phyloP scores from a whole-genome alignment of 2,888 invertebrate genomes.

The Glyphotaelius pellucidus region DNA sequence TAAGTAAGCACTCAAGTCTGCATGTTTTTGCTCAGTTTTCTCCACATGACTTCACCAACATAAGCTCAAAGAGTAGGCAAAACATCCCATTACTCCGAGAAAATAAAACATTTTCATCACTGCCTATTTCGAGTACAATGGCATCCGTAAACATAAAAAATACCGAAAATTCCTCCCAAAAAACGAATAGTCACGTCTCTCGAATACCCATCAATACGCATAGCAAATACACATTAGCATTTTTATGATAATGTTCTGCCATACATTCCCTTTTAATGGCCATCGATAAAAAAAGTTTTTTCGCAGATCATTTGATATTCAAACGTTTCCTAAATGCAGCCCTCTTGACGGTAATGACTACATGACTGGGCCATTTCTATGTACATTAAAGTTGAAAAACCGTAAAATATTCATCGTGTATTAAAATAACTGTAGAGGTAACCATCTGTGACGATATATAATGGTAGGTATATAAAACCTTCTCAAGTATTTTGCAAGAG shows the following conservation, averaged over 20 bases:
- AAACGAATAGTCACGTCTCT: constrained; percentile 43
- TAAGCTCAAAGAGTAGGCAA: constrained; percentile 1
- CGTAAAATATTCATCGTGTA: constrained; percentile 40
- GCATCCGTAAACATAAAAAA: constrained; percentile 19
- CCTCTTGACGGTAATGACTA: constrained; percentile 53
- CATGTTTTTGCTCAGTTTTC: not conserved
- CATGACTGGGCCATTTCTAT: constrained; percentile 56
- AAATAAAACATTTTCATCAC: not conserved
- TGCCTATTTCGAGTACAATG: constrained; percentile 5
- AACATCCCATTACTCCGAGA: not conserved
- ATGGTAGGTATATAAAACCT: not conserved
- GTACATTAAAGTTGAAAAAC: constrained; percentile 29
- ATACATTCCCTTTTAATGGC: constrained; percentile 48
- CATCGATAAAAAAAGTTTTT: constrained; percentile 46
- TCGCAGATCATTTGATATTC: constrained; percentile 58
- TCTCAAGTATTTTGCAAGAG: not conserved
- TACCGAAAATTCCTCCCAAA: not conserved
- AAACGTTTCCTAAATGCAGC: constrained; percentile 57
- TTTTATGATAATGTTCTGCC: constrained; percentile 45
- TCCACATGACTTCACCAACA: not conserved
- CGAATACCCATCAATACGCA: constrained; percentile 48
- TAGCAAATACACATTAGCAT: constrained; percentile 44
- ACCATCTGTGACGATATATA: not conserved
- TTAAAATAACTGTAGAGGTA: constrained; percentile 11
- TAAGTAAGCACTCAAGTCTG: not conserved